These are phyloP conservation scores for Torymus auratus DNA, from an alignment of 2,888 invertebrate species.

Conservation along the genomic window DNA sequence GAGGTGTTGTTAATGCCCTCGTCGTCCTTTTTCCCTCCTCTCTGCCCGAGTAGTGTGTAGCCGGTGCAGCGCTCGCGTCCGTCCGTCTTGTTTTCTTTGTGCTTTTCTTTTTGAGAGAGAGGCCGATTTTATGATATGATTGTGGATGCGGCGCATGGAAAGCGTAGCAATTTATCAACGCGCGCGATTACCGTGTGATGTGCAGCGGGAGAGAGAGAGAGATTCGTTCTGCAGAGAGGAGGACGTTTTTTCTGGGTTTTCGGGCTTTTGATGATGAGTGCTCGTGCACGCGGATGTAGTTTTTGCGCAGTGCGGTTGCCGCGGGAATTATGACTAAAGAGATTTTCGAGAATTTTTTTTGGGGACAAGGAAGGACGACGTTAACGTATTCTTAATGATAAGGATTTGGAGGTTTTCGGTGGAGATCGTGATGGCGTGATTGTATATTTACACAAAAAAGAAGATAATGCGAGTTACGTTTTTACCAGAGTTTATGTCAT, in stretches of 20 bases:
- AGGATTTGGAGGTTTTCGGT: too few species aligned
- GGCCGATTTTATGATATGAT: constrained; percentile 56
- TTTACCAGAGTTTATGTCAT: too few species aligned
- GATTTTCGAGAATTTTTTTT: too few species aligned
- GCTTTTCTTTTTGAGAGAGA: constrained; percentile 28
- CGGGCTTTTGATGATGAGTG: not conserved
- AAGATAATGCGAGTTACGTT: too few species aligned
- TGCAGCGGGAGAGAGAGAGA: too few species aligned
- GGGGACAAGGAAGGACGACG: too few species aligned
- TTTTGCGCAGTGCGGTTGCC: not conserved
- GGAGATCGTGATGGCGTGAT: too few species aligned
- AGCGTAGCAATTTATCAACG: constrained; percentile 52
- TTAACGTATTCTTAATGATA: too few species aligned
- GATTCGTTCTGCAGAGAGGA: too few species aligned
- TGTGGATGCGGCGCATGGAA: constrained; percentile 35
- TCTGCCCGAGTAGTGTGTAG: not conserved
- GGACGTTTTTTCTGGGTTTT: not conserved
- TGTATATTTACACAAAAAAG: too few species aligned
- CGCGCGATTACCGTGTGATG: constrained; percentile 45
- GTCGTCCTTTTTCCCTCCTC: constrained; percentile 12
- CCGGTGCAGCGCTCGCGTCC: not conserved
- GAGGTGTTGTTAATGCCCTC: constrained; percentile 53
- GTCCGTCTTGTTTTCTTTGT: constrained; percentile 19
- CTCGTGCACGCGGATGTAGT: not conserved
- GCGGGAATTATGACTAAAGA: too few species aligned